Conservation (phyloP, 1,140 invertebrate genomes). For the Panagrolaimus sp. region DNA sequence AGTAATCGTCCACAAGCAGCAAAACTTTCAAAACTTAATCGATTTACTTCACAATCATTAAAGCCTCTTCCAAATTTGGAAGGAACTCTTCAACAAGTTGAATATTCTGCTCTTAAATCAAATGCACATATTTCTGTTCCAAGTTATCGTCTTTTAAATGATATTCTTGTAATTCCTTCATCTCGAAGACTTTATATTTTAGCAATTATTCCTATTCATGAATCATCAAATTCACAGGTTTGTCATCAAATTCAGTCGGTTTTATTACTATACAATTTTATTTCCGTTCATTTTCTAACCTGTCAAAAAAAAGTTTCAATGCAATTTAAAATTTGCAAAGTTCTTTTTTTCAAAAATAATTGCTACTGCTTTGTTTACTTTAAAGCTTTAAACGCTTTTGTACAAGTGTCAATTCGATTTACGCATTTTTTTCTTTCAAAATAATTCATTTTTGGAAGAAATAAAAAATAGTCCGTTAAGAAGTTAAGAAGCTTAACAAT, state of each 20-base stretch:
- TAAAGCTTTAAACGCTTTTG: not conserved
- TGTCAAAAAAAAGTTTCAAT: no score
- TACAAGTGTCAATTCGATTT: slow-evolving; percentile 11
- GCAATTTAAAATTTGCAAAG: not conserved
- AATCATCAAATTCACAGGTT: slow-evolving; percentile 28
- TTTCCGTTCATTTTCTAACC: no score
- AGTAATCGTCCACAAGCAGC: not conserved
- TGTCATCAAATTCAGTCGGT: not conserved
- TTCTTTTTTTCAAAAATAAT: no score
- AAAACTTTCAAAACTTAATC: not conserved
- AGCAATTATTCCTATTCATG: slow-evolving; percentile 41
- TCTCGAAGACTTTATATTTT: slow-evolving; percentile 43
- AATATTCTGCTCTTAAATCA: not conserved
- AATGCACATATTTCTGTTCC: slow-evolving; percentile 28
- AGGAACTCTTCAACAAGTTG: not conserved
- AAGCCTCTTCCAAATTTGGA: not conserved
- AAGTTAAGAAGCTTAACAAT: no score
- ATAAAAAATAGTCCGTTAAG: no score
- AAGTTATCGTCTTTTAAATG: slow-evolving; percentile 43
- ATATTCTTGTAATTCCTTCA: slow-evolving; percentile 48
- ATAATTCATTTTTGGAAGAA: no score
- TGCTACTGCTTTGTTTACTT: no score
- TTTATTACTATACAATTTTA: no score
- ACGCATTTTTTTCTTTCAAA: no score
- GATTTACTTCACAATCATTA: not conserved